Conservation (phyloP, 2,888 invertebrate species). For the Nematopogon swammerdamellus region DNA sequence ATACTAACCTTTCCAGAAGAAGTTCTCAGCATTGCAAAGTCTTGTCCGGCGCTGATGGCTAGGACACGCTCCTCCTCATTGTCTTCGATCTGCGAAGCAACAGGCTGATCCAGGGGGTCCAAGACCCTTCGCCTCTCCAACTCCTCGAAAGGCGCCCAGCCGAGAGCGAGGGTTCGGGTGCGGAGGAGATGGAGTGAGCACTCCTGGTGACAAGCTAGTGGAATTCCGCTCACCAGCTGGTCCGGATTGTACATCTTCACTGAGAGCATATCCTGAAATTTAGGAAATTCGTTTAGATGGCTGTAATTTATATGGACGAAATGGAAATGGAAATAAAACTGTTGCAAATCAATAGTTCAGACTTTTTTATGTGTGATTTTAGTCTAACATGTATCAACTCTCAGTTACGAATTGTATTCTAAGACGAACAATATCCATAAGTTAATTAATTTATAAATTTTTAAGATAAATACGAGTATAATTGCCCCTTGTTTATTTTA, state of each 20-base stretch:
- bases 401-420: too few species aligned
- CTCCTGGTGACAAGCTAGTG: conserved; percentile 28
- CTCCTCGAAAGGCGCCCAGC: conserved; percentile 40
- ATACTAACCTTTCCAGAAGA: conserved; percentile 74
- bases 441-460: too few species aligned
- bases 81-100: conserved; percentile 56
- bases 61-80: conserved; percentile 76
- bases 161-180: conserved; percentile 33
- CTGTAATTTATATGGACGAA: background rate
- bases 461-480: too few species aligned
- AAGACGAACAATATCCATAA: too few species aligned
- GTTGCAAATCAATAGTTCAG: too few species aligned
- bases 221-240: conserved; percentile 17
- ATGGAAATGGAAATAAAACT: background rate
- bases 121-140: conserved; percentile 22
- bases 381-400: too few species aligned
- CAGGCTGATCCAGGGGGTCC: conserved; percentile 47
- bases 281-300: background rate
- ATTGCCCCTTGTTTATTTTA: too few species aligned
- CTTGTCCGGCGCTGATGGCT: conserved; percentile 81
- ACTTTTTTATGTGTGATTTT: too few species aligned
- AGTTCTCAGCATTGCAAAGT: conserved; percentile 83
- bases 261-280: conserved; percentile 31
- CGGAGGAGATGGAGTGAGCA: conserved; percentile 35
- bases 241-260: conserved; percentile 38